Evolutionary conservation across 2,888 invertebrate species (phyloP), one percentile per base, ranked within the genome.

Genomic region (Melinaea marsaeus): DNA sequence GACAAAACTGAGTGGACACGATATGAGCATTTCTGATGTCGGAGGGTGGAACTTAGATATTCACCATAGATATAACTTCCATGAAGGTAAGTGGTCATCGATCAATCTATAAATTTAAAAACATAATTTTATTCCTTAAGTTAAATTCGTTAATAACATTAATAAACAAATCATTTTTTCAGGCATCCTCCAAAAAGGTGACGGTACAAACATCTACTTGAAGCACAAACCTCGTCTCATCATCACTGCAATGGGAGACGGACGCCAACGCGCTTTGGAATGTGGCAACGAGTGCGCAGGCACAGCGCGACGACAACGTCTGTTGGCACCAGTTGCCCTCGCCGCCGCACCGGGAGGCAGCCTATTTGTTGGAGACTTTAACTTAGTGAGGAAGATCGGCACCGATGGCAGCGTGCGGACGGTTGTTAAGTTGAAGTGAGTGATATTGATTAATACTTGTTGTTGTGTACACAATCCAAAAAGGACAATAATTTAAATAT

Each of bases 11-110:
- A 97, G 97, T 75, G 99, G 99, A 0, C 98, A 97, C 79, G 98
- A 98, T 79, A 97, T 99, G 96, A 96, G 96, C 66, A 98, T 98
- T 58, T 98, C 98, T 0, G 98, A 98, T 85, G 96, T 98, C 48
- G 99, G 98, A 0, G 98, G 98, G 13, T 99, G 99, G 99, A 98
- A 99, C 84, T 91, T 99, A 72, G 98, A 99, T 82, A 97, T 99
- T 69, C 99, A 99, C 89, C 99, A 99, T 80, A 93, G 98, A 73
- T 98, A 99, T 84, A 99, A 99, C 84, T 98, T 97, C 93, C 98
- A 99, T 79, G 98, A 99, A 92, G 99, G 96, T 95, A 83, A 76
- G 67, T 74, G 11, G 35, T 1, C n/a, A 42, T 42, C 9, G 9
- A 42, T 9, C 2, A 3, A 9, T 3, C 42, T 42, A 9, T 42